Evolutionary conservation across 2,113 vertebrate species (phyloP).

Genomic region (Tautogolabrus adspersus): DNA sequence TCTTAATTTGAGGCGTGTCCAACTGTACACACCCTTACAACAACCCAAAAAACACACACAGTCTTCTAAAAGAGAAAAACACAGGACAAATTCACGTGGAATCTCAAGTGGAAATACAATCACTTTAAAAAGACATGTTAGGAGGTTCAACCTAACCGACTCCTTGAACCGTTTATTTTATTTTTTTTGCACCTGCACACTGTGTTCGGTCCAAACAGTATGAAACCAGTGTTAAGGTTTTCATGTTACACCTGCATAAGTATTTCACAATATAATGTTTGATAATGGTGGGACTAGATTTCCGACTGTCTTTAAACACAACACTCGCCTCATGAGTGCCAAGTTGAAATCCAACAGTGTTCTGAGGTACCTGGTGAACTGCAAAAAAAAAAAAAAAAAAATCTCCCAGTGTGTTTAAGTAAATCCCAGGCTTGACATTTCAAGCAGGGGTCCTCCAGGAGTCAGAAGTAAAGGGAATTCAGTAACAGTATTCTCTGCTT

Average conservation of each 20-base stretch:
- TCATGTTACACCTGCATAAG: constrained; percentile 29
- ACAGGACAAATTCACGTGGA: constrained; percentile 31
- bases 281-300: not conserved
- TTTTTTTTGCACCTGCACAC: constrained; percentile 23
- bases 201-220: constrained; percentile 19
- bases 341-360: constrained; percentile 24
- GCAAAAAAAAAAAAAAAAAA: constrained; percentile 1
- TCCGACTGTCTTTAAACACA: constrained; percentile 19
- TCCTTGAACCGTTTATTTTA: not conserved
- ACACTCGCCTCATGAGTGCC: constrained; percentile 1
- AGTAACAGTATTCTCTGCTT: constrained; percentile 11
- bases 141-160: constrained; percentile 11
- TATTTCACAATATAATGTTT: constrained; percentile 5
- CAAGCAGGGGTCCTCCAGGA: constrained; percentile 18
- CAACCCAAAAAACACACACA: not conserved
- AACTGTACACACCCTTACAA: not conserved
- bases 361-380: constrained; percentile 12
- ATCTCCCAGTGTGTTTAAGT: not conserved
- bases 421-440: constrained; percentile 25
- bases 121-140: constrained; percentile 23
- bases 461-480: constrained; percentile 26
- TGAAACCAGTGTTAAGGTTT: constrained; percentile 27
- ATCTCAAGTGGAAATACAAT: constrained; percentile 35
- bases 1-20: constrained; percentile 13
- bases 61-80: constrained; percentile 25